Evolutionary conservation across 2,113 vertebrate genomes (phyloP), one percentile per base, ranked within the genome.

Genomic region (Microtus montanus): DNA sequence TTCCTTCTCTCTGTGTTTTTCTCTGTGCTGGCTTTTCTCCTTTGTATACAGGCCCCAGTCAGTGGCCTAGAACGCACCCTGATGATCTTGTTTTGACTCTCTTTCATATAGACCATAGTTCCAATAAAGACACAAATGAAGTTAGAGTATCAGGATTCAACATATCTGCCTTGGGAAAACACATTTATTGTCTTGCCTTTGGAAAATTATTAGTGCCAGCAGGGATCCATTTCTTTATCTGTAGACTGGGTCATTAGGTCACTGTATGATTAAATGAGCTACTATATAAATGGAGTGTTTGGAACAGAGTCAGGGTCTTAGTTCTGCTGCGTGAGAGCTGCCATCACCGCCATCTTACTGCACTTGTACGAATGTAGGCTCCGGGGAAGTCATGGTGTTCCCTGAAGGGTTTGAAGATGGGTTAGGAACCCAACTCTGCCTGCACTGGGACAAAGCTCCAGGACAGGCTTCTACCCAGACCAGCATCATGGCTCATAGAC

Each of bases 401-500:
- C 38, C 26, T 0, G 14, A 66, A 70, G 22, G 6, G 33, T 49
- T 92, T 24, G 7, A 70, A 15, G 26, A 44, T 84, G 49, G 41
- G 28, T 49, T 33, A 61, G 19, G 11, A 84, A 20, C 33, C 63
- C 1, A 3, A 13, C 9, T 35, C 7, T 1, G 11, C 20, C 54
- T 70, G 10, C 44, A 35, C 26, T 26, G 24, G 15, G 89, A 74
- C 47, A 35, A 15, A 52, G 41, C 30, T 80, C 47, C 6, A 47
- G 30, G 70, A 6, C 1, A 49, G 79, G 80, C 52, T 30, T 1
- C 33, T 1, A 33, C 1, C 47, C 15, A 28, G 19, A 61, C 7
- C 38, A 33, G 66, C 17, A 5, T 24, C 7, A 0, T 0, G 0
- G 49, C 13, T 8, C 10, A 4, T 5, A 49, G 47, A 24, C 75